These are phyloP conservation scores for Myocastor coypus DNA, from an alignment of 2,113 vertebrate genomes.

Conservation along the genomic window DNA sequence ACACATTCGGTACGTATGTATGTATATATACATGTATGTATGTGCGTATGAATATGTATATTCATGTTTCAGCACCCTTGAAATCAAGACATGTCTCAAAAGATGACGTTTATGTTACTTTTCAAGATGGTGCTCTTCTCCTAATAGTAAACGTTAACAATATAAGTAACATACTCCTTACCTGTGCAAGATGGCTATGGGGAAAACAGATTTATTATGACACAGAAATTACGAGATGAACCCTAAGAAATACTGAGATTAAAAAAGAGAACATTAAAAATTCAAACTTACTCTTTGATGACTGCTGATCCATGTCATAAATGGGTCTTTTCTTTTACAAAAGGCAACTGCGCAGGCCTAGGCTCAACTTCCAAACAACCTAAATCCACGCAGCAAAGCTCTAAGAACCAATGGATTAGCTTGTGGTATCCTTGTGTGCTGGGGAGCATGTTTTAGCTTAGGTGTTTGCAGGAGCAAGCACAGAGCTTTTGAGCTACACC, in stretches of 20 bases:
- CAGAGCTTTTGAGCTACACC: not conserved
- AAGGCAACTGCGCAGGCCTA: not conserved
- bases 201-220: not conserved
- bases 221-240: not conserved
- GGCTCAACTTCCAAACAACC: not conserved
- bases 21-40: not conserved
- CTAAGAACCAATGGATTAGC: not conserved
- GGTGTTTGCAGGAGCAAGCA: not conserved
- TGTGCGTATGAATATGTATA: not conserved
- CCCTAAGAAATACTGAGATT: not conserved
- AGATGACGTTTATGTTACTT: not conserved
- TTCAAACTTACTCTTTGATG: not conserved
- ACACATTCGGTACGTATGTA: not conserved
- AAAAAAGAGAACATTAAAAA: not conserved
- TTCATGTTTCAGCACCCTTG: not conserved
- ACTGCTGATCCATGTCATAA: not conserved
- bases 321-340: not conserved
- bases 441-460: not conserved
- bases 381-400: not conserved
- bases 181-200: not conserved
- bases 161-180: not conserved
- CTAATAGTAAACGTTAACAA: not conserved
- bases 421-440: not conserved
- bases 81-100: not conserved
- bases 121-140: not conserved